Evolutionary conservation across 2,888 invertebrate species (phyloP), one percentile per base, ranked within the genome.

Genomic region (Pollenia amentaria): DNA sequence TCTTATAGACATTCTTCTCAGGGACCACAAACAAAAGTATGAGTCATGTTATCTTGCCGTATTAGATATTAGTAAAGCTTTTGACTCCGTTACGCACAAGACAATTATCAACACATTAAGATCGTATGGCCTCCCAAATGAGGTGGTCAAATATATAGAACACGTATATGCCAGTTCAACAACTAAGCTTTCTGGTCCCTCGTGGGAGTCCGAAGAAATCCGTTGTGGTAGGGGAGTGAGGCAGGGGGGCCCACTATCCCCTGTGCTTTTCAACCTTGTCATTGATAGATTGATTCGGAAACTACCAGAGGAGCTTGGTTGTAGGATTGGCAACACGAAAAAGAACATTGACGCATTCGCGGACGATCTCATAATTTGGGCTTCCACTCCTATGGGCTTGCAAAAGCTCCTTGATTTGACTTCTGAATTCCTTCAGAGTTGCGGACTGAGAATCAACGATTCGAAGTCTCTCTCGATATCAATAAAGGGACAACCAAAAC

Each of bases 51-150:
- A n/a, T 62, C 9, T 11, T 42, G 16, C 14, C 42, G 46, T 38
- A 62, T 62, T 7, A 38, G 8, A 46, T n/a, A n/a, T n/a, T n/a
- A n/a, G n/a, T n/a, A n/a, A n/a, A n/a, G 18, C 7, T 14, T 11
- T 44, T 51, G 51, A 51, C 12, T 51, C n/a, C 1, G 51, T 51
- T 7, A n/a, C 51, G 3, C n/a, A 51, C n/a, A 51, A n/a, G 14
- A 51, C 51, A 4, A 65, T 65, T 11, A 10, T 42, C 9, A 48
- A 46, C 29, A 46, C 48, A 48, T 10, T 65, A 18, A 12, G 18
- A 65, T 65, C 65, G 4, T 65, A 46, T 46, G 65, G 44, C 46
- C 65, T 65, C 9, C 65, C 46, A 9, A 18, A 18, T n/a, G n/a
- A n/a, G n/a, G n/a, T n/a, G n/a, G n/a, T n/a, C n/a, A n/a, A n/a